phyloP scores from a whole-genome alignment of 1,140 invertebrate genomes.

The Pseudoatta argentina region DNA sequence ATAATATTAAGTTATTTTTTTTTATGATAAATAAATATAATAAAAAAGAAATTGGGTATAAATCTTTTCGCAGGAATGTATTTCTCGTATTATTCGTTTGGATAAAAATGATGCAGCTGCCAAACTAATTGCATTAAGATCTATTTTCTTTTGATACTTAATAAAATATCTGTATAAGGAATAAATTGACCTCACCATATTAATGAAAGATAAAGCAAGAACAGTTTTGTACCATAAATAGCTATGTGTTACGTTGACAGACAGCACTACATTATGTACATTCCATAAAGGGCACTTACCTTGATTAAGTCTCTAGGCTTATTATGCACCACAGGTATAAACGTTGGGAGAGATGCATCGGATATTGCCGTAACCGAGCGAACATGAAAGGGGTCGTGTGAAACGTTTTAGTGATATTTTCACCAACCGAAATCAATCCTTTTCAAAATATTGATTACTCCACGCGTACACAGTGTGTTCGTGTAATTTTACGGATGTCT shows the following conservation, averaged over 20 bases:
- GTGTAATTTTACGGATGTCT: conserved; percentile 19
- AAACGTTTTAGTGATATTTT: conserved; percentile 12
- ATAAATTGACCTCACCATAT: conserved; percentile 9
- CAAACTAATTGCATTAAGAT: not conserved
- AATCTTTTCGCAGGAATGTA: not conserved
- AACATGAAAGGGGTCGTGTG: conserved; percentile 5
- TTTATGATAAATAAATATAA: not conserved
- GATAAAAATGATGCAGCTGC: not conserved
- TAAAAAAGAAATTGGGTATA: not conserved
- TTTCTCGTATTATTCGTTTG: not conserved
- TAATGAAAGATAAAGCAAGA: conserved; percentile 28
- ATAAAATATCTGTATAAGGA: not conserved
- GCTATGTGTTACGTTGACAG: conserved; percentile 44
- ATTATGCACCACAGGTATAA: conserved; percentile 54
- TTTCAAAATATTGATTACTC: conserved; percentile 27
- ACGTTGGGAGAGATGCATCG: conserved; percentile 54
- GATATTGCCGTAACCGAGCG: conserved; percentile 59
- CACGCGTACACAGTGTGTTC: not conserved
- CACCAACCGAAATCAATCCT: not conserved
- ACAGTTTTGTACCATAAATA: conserved; percentile 45
- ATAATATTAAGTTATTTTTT: not conserved
- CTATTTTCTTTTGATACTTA: not conserved
- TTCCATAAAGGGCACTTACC: conserved; percentile 67
- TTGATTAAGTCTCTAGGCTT: conserved; percentile 70
- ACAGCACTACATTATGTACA: conserved; percentile 55